Evolutionary conservation across 2,888 invertebrate genomes (phyloP).

Genomic region (Athalia rosae): DNA sequence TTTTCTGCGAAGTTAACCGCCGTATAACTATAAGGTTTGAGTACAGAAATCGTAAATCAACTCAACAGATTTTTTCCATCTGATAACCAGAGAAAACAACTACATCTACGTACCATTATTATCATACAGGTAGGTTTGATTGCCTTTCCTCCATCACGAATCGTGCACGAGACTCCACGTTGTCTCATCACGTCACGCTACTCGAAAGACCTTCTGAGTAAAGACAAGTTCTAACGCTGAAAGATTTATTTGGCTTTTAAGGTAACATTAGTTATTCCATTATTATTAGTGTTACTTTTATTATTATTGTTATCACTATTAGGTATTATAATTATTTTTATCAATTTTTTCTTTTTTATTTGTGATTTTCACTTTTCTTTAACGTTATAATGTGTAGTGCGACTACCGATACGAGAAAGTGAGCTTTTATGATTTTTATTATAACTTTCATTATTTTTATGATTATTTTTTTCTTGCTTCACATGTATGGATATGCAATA

Average conservation of each 20-base stretch:
- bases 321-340: too few relatives aligned
- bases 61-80: too few relatives aligned
- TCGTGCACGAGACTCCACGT: background rate
- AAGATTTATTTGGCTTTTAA: constrained; percentile 60
- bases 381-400: background rate
- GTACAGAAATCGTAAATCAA: background rate
- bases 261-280: constrained; percentile 58
- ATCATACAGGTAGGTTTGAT: background rate
- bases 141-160: too few relatives aligned
- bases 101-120: background rate
- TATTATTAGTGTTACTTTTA: constrained; percentile 4
- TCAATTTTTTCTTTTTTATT: too few relatives aligned
- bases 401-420: constrained; percentile 21
- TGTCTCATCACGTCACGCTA: background rate
- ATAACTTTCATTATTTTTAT: constrained; percentile 16
- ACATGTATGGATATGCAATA: constrained; percentile 15
- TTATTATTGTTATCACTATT: too few relatives aligned
- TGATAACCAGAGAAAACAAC: too few relatives aligned
- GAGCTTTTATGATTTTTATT: constrained; percentile 31
- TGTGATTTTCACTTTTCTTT: too few relatives aligned
- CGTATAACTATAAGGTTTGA: background rate
- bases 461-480: constrained; percentile 45
- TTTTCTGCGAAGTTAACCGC: background rate
- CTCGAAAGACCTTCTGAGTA: background rate
- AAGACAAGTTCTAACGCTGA: constrained; percentile 58